Base-by-base conservation (phyloP, 2,797 vertebrate species). In the Pteronotus mesoamericanus region DNA sequence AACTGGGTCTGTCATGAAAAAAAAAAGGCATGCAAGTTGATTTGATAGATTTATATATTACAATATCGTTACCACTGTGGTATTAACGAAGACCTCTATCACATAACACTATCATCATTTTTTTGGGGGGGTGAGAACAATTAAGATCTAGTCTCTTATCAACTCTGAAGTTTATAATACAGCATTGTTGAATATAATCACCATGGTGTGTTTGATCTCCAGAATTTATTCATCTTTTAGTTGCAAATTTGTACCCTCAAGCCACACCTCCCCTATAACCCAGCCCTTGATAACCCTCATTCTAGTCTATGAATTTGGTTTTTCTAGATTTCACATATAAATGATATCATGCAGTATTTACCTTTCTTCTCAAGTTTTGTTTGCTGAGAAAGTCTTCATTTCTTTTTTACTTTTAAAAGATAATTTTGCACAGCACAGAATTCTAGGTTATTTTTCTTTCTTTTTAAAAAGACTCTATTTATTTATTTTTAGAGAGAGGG, bases 1-100 rank as follows among this genome's bases (percentile, higher is more conserved):
- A 97, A 44, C 75, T 91, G 79, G 86, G 89, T 97, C 96, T 96
- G 77, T 97, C 93, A 94, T 97, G 96, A 97, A 75, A 96, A 97
- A 94, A n/a, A n/a, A n/a, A 74, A 46, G 21, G 66, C 16, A 6
- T 55, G 55, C 21, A 77, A 55, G 75, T 24, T n/a, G 55, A 59
- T 42, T 72, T 59, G 29, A 59, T 18, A 44, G 12, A 44, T 59
- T 86, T 74, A 44, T 39, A 57, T 46, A n/a, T 16, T n/a, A 1
- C 32, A 74, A 59, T 59, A 74, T 57, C 21, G 42, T 86, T 86
- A 24, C 42, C 14, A 59, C 29, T n/a, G 22, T 34, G 8, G 29
- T 34, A 14, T 74, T 44, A 72, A 32, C 37, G 44, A 86, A 57
- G 21, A 46, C 21, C 5, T 44, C 21, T 74, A 59, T 26, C 29